Conservation (phyloP, 2,888 invertebrate species). For the Drosophila prostipennis region DNA sequence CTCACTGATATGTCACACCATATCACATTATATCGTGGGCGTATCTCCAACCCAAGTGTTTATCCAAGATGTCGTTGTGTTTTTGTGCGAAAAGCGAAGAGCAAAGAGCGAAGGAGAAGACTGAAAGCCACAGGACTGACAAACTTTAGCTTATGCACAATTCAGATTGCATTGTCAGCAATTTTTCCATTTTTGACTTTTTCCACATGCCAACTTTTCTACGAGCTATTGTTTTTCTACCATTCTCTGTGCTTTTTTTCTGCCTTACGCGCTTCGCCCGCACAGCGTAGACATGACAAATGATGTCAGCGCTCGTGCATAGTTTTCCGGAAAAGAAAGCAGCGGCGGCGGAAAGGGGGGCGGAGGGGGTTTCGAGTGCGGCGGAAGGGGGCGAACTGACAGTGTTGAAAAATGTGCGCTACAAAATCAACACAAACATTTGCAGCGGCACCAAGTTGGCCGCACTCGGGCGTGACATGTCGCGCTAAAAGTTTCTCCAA, state of each 20-base stretch:
- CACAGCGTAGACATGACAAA: slow-evolving; percentile 65
- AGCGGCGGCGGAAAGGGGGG: neutral
- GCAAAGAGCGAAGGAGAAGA: neutral
- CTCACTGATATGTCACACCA: slow-evolving; percentile 36
- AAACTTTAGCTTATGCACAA: slow-evolving; percentile 67
- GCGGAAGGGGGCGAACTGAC: slow-evolving; percentile 14
- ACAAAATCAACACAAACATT: slow-evolving; percentile 55
- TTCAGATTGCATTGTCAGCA: slow-evolving; percentile 68
- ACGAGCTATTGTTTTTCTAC: slow-evolving; percentile 48
- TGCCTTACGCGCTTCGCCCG: slow-evolving; percentile 31
- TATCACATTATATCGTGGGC: slow-evolving; percentile 27
- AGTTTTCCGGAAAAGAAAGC: slow-evolving; percentile 42
- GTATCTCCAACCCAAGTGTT: slow-evolving; percentile 50
- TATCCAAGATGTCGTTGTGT: slow-evolving; percentile 28
- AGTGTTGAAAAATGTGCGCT: slow-evolving; percentile 53
- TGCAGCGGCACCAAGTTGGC: slow-evolving; percentile 37
- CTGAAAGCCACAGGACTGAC: slow-evolving; percentile 24
- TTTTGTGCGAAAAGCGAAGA: slow-evolving; percentile 5
- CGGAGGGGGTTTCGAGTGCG: neutral
- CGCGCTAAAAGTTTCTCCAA: slow-evolving; percentile 47
- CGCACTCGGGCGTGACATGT: slow-evolving; percentile 42
- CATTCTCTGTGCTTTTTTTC: slow-evolving; percentile 12
- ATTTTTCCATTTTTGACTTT: slow-evolving; percentile 66
- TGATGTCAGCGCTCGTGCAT: slow-evolving; percentile 62
- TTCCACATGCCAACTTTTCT: slow-evolving; percentile 66